Percentiles rank a stretch among this genome's conserved stretches.
Conservation (phyloP, 2,113 vertebrate genomes). For the Petromus typicus region DNA sequence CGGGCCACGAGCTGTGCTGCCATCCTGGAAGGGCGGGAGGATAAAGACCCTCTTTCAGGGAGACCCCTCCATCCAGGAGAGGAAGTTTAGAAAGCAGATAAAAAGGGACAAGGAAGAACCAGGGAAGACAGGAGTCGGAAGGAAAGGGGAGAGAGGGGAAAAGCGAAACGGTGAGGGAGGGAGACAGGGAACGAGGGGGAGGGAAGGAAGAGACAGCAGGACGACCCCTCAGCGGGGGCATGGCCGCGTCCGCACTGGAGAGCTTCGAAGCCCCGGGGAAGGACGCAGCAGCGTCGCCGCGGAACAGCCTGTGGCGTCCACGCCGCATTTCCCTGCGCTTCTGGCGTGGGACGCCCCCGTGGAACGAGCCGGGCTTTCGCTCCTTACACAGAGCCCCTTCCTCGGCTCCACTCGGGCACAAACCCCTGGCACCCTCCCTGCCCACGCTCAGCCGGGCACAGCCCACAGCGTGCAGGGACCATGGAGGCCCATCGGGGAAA, state of each 20-base stretch:
- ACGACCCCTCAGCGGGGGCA: too few relatives aligned
- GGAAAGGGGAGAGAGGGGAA: neutral
- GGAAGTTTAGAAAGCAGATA: rapidly evolving
- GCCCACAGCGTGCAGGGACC: too few relatives aligned
- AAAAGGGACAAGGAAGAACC: rapidly evolving
- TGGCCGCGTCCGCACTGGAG: too few relatives aligned
- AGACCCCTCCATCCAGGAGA: neutral
- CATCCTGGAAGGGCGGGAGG: neutral
- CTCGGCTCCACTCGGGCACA: neutral
- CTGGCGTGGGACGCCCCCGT: rapidly evolving
- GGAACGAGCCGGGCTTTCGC: neutral
- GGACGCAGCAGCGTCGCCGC: neutral
- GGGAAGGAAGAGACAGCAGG: rapidly evolving
- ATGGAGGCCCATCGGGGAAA: neutral
- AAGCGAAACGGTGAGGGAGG: rapidly evolving
- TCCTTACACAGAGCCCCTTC: too few relatives aligned
- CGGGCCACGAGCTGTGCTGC: neutral
- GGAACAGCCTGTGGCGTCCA: neutral
- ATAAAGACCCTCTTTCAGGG: neutral
- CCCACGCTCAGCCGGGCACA: neutral
- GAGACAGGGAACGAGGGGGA: rapidly evolving
- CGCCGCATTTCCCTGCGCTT: neutral
- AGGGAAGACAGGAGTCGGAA: rapidly evolving
- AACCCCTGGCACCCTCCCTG: neutral
- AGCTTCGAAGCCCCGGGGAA: too few relatives aligned